Evolutionary conservation across 2,888 invertebrate species (phyloP).

Genomic region (Microchrysa polita): DNA sequence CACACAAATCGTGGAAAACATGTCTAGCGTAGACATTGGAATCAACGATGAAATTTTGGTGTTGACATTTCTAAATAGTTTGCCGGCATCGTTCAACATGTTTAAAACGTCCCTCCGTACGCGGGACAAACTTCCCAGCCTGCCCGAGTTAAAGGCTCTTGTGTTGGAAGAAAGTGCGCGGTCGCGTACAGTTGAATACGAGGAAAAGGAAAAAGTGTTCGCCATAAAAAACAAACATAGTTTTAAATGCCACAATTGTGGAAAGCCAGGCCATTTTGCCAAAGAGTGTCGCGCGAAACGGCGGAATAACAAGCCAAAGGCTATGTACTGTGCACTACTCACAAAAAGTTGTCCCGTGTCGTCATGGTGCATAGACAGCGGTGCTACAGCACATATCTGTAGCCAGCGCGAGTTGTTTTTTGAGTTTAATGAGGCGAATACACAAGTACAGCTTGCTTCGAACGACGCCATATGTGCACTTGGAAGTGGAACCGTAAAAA

Average conservation of each 20-base stretch:
- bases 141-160: no score
- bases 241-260: no score
- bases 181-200: no score
- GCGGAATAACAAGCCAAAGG: no score
- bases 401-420: background rate
- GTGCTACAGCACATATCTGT: slow-evolving; percentile 7
- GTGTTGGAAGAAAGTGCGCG: no score
- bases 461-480: background rate
- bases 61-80: background rate
- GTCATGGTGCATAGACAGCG: background rate
- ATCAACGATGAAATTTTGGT: background rate
- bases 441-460: background rate
- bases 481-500: background rate
- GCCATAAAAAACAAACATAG: no score
- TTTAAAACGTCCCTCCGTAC: background rate
- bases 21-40: background rate
- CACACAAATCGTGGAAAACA: background rate
- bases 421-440: background rate
- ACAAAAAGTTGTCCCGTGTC: no score
- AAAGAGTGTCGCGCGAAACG: no score
- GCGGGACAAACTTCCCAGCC: no score
- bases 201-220: no score
- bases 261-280: no score
- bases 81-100: background rate
- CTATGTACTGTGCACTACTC: no score